Conservation (phyloP, 2,888 invertebrate species). For the Sycophila texana region DNA sequence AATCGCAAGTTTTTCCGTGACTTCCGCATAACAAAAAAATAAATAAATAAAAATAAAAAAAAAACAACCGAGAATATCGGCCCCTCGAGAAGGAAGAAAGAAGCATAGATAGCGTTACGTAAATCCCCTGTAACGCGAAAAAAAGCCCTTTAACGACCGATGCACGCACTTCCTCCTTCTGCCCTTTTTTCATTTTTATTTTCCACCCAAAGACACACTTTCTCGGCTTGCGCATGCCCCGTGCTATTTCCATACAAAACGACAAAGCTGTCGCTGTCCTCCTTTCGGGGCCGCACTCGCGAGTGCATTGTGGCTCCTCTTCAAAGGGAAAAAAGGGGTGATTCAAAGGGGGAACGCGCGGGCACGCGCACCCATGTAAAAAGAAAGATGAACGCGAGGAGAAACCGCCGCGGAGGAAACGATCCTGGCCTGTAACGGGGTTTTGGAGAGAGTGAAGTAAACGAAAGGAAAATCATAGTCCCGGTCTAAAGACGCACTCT, state of each 20-base stretch:
- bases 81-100: slow-evolving; percentile 7
- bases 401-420: neutral
- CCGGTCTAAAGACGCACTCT: too few species aligned
- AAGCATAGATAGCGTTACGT: slow-evolving; percentile 13
- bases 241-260: slow-evolving; percentile 39
- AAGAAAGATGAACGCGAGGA: neutral
- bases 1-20: too few species aligned
- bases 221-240: slow-evolving; percentile 23
- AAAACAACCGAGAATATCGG: neutral
- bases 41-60: too few species aligned
- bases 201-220: slow-evolving; percentile 51
- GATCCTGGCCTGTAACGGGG: neutral
- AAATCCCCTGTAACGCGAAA: slow-evolving; percentile 16
- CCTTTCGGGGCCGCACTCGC: neutral
- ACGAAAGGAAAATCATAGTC: too few species aligned
- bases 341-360: slow-evolving; percentile 33
- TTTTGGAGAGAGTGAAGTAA: neutral
- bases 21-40: too few species aligned
- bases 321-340: slow-evolving; percentile 35
- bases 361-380: neutral
- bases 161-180: neutral
- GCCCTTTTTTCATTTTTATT: slow-evolving; percentile 10
- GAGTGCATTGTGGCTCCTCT: slow-evolving; percentile 1
- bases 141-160: slow-evolving; percentile 8
- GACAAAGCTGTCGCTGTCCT: slow-evolving; percentile 4